Evolutionary conservation across 2,113 vertebrate species (phyloP).

Genomic region (Oceanodroma tethys): DNA sequence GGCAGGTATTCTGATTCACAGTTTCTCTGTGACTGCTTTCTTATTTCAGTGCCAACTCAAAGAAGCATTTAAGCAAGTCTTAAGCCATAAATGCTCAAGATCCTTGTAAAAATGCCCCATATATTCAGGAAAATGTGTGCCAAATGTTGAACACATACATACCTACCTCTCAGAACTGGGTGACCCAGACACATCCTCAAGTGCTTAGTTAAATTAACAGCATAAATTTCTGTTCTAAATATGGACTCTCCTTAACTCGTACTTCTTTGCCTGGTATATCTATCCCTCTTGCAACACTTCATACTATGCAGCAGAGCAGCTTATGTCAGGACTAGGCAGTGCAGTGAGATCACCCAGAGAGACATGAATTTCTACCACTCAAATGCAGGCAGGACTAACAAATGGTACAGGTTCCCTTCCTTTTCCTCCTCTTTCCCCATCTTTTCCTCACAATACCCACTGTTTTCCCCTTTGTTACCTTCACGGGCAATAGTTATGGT

Average conservation of each 20-base stretch:
- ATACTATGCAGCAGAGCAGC: background rate
- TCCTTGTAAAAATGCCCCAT: background rate
- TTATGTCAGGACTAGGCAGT: background rate
- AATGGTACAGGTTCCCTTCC: background rate
- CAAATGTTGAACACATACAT: background rate
- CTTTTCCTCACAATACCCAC: background rate
- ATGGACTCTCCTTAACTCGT: background rate
- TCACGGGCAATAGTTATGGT: background rate
- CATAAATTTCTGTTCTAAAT: background rate
- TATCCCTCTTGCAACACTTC: background rate
- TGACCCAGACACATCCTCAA: slow-evolving; percentile 24
- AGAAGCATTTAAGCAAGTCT: background rate
- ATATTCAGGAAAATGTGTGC: background rate
- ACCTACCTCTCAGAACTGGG: background rate
- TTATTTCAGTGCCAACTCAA: background rate
- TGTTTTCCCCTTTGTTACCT: background rate
- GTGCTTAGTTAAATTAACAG: background rate
- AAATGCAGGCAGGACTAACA: background rate
- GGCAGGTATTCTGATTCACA: background rate
- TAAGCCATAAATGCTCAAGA: background rate
- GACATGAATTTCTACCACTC: background rate
- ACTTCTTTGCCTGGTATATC: background rate
- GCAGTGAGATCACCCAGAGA: background rate
- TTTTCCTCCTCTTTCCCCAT: background rate
- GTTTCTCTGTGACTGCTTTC: background rate